Conservation (phyloP, 23 tunicate genomes). For the Ciona savignyi region DNA sequence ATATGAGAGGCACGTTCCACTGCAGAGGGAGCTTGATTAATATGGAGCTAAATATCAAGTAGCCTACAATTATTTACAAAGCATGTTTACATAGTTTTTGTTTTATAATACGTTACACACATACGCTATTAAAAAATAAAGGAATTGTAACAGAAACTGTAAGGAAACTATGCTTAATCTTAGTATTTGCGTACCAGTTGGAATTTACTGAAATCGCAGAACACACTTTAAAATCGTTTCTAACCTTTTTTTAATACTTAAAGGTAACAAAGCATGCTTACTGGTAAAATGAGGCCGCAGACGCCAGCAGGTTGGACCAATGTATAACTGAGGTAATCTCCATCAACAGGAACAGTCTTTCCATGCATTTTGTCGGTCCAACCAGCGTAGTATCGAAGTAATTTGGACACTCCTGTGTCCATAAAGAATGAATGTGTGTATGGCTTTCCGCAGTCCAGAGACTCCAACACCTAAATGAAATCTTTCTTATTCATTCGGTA, state of each 20-base stretch:
- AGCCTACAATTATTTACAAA: no score
- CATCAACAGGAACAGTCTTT: slow-evolving; percentile 80
- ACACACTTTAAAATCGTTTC: no score
- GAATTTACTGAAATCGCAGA: no score
- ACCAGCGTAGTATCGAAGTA: slow-evolving; percentile 85
- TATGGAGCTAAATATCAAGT: no score
- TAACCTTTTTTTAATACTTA: no score
- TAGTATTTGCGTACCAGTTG: no score
- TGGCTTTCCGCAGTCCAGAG: slow-evolving; percentile 91
- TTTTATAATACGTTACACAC: no score
- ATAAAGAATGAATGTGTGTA: slow-evolving; percentile 84
- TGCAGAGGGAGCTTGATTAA: slow-evolving; percentile 5
- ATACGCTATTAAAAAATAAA: no score
- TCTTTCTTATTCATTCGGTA: no score
- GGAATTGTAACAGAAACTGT: not conserved
- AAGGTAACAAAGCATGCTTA: no score
- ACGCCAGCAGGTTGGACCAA: slow-evolving; percentile 80
- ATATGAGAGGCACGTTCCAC: slow-evolving; percentile 89
- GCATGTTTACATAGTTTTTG: no score
- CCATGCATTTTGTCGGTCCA: slow-evolving; percentile 97
- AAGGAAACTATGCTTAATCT: no score
- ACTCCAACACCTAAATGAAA: slow-evolving; percentile 85
- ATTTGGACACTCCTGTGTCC: slow-evolving; percentile 89
- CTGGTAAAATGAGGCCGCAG: slow-evolving; percentile 90
- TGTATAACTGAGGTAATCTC: slow-evolving; percentile 88